A percentile compares a stretch with the other conserved stretches of the same genome.
phyloP scores from a whole-genome alignment of 2,888 invertebrate genomes.

The Trichopoda pennipes region DNA sequence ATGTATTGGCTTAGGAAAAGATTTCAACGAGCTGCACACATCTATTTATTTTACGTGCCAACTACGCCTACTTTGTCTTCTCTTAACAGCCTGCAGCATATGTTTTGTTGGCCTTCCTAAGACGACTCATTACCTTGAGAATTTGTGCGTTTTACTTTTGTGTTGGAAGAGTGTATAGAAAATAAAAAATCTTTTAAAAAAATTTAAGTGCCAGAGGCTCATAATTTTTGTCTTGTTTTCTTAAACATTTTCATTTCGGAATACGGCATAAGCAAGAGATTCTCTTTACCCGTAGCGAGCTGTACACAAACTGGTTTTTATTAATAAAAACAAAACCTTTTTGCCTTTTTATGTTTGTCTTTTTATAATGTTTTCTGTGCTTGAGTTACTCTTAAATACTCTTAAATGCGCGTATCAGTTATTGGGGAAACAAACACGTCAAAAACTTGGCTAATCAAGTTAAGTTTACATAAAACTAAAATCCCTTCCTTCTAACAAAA shows the following conservation, averaged over 20 bases:
- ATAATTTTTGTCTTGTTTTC: conserved; percentile 55
- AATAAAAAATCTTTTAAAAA: conserved; percentile 9
- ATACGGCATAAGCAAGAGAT: conserved; percentile 19
- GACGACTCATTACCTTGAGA: conserved; percentile 30
- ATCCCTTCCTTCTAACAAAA: background rate
- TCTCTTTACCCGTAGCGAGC: conserved; percentile 11
- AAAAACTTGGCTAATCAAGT: conserved; percentile 63
- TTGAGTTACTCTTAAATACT: conserved; percentile 42
- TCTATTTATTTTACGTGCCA: conserved; percentile 70
- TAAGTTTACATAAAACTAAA: conserved; percentile 51
- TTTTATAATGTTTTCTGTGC: conserved; percentile 23
- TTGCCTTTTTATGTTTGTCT: conserved; percentile 10
- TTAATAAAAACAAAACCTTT: conserved; percentile 8
- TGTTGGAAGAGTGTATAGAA: background rate
- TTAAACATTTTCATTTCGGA: conserved; percentile 41
- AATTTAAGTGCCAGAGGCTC: conserved; percentile 55
- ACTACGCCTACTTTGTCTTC: conserved; percentile 71
- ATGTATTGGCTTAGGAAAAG: conserved; percentile 52
- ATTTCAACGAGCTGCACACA: conserved; percentile 39
- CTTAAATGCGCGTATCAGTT: conserved; percentile 54
- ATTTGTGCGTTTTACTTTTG: conserved; percentile 21
- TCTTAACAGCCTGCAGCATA: conserved; percentile 57
- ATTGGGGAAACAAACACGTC: background rate
- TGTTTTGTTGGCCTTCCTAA: conserved; percentile 49
- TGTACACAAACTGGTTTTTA: conserved; percentile 48